phyloP scores from a whole-genome alignment of 2,888 invertebrate genomes.

The Diachrysia chrysitis region DNA sequence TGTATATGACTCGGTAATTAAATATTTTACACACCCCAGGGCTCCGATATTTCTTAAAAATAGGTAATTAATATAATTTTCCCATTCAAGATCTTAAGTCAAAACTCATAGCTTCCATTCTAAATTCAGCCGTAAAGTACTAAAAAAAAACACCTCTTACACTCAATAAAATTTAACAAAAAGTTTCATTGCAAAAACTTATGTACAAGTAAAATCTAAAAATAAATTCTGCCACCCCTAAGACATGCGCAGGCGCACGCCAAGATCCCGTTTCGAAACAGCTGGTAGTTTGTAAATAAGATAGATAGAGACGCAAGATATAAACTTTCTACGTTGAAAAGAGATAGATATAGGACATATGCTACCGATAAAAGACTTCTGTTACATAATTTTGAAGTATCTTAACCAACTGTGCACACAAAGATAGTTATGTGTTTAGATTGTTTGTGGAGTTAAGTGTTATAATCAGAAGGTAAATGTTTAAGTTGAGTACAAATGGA shows the following conservation, averaged over 20 bases:
- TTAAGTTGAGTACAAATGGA: not conserved
- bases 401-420: slow-evolving; percentile 46
- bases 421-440: slow-evolving; percentile 35
- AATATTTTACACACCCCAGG: no score
- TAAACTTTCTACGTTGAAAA: slow-evolving; percentile 28
- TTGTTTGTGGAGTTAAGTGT: slow-evolving; percentile 33
- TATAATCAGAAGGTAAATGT: slow-evolving; percentile 19
- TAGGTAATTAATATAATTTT: no score
- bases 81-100: no score
- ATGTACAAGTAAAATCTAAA: slow-evolving; percentile 2
- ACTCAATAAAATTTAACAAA: not conserved
- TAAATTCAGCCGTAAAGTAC: no score
- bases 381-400: slow-evolving; percentile 32
- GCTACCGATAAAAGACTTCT: slow-evolving; percentile 40
- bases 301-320: slow-evolving; percentile 58
- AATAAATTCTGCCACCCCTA: slow-evolving; percentile 57
- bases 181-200: not conserved
- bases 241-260: slow-evolving; percentile 69
- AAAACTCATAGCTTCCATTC: no score
- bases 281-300: slow-evolving; percentile 76
- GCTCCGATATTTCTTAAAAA: no score
- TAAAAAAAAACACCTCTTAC: slow-evolving; percentile 2
- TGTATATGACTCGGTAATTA: no score
- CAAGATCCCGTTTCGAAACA: slow-evolving; percentile 82
- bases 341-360: slow-evolving; percentile 51